Percentiles rank a stretch among this genome's conserved stretches.
Conservation (phyloP, 2,113 vertebrate species). For the Myiozetetes cayanensis region DNA sequence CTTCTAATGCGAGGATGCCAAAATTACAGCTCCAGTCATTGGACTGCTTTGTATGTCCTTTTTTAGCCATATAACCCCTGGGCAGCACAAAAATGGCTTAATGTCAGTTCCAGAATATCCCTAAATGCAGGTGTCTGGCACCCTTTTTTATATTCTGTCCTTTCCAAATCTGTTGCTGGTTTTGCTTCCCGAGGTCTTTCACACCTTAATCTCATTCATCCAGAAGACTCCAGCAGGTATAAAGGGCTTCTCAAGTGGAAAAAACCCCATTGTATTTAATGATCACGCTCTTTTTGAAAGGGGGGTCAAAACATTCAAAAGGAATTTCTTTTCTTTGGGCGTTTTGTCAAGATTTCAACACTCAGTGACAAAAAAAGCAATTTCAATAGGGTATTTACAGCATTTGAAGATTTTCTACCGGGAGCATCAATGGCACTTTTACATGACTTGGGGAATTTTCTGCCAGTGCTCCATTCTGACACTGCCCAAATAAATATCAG, state of each 20-base stretch:
- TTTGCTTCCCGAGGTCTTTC: constrained; percentile 23
- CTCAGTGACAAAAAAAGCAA: neutral
- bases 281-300: neutral
- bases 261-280: neutral
- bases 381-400: neutral
- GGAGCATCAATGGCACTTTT: neutral
- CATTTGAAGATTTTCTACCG: neutral
- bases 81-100: neutral
- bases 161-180: neutral
- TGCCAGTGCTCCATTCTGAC: neutral
- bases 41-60: neutral
- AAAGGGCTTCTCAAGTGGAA: neutral
- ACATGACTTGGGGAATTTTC: neutral
- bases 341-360: constrained; percentile 12
- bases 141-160: neutral
- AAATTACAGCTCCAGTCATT: neutral
- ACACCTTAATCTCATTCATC: neutral
- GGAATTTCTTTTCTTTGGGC: neutral
- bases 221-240: neutral
- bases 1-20: neutral
- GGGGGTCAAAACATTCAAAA: neutral
- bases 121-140: neutral
- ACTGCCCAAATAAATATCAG: neutral
- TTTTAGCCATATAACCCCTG: neutral
- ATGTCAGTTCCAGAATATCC: neutral